Percentiles rank a stretch among this genome's conserved stretches.
These are phyloP conservation scores for Panthera uncia DNA, from an alignment of 2,113 vertebrate genomes.

Conservation along the genomic window DNA sequence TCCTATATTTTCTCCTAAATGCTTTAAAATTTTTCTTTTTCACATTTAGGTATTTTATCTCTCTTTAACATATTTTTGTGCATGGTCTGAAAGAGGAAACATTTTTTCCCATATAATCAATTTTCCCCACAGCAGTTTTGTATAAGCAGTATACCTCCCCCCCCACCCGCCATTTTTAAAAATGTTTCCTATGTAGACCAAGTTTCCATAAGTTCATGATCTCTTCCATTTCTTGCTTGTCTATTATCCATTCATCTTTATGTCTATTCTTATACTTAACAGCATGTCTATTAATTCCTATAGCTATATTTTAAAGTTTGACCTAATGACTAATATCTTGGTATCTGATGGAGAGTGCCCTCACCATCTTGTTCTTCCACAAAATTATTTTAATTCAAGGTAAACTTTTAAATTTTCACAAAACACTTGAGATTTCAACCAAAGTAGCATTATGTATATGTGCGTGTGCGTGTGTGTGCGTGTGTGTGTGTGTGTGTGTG, in stretches of 20 bases:
- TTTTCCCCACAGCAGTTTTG: background rate
- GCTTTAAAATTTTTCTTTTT: background rate
- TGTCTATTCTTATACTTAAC: background rate
- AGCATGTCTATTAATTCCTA: background rate
- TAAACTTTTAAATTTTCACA: background rate
- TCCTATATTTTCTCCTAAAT: background rate
- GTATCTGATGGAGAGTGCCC: background rate
- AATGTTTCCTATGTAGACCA: background rate
- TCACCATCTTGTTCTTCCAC: background rate
- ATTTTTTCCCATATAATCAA: background rate
- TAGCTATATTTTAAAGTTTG: background rate
- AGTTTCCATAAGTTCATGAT: background rate
- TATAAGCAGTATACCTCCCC: background rate
- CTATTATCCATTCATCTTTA: background rate
- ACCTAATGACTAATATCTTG: slow-evolving; percentile 13
- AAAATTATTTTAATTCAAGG: slow-evolving; percentile 29
- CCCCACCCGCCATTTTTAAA: background rate
- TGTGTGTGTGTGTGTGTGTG: too few relatives aligned
- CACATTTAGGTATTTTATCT: background rate
- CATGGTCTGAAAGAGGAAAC: background rate
- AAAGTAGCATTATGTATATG: background rate
- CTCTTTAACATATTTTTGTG: background rate
- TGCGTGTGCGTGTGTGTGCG: too few relatives aligned
- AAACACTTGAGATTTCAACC: background rate
- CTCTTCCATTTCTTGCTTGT: background rate